Base-by-base conservation (phyloP, 1,140 invertebrate species). In the Ridgeia piscesae region DNA sequence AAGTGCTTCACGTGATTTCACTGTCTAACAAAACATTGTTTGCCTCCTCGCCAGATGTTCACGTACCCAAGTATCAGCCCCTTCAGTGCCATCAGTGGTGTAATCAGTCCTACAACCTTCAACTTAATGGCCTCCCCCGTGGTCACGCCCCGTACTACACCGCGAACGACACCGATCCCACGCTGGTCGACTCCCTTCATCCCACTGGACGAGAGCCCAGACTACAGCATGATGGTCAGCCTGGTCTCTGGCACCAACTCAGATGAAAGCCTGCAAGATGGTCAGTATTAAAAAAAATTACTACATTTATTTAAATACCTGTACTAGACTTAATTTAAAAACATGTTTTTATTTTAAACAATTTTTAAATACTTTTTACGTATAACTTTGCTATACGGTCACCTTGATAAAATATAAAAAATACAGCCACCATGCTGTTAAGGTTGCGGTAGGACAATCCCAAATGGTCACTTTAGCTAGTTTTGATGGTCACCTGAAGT, bases 131-230 rank as follows among this genome's bases (percentile, higher is more conserved):
- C 98, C n/a, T 97, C 98, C 88, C 97, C 97, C 48, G 97, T 97
- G 89, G 97, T 97, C 94, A 97, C 97, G 91, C 97, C 97, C 89
- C 97, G 97, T 94, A 97, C 97, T 93, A 97, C 97, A 94, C 96
- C 97, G 93, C 94, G 96, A 88, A 96, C 96, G 42, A 96, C 96
- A 14, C 96, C 96, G 34, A 97, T 98, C 94, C 97, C 98, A 50
- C 97, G 98, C 93, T 99, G 98, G 98, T 98, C 98, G 94, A 96
- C 97, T 9, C 97, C 98, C 33, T 98, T 99, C 95, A 98, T 98
- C 94, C 97, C 97, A 88, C 95, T 99, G 92, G 98, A 99, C 95
- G 98, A 99, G 95, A 97, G 96, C 93, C 96, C 97, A 94, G 98
- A 99, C 96, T 99, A 99, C 96, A 98, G 97, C 94, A 98, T 98